Base-by-base conservation (phyloP, 2,113 vertebrate genomes). In the Oreocharis arfaki region DNA sequence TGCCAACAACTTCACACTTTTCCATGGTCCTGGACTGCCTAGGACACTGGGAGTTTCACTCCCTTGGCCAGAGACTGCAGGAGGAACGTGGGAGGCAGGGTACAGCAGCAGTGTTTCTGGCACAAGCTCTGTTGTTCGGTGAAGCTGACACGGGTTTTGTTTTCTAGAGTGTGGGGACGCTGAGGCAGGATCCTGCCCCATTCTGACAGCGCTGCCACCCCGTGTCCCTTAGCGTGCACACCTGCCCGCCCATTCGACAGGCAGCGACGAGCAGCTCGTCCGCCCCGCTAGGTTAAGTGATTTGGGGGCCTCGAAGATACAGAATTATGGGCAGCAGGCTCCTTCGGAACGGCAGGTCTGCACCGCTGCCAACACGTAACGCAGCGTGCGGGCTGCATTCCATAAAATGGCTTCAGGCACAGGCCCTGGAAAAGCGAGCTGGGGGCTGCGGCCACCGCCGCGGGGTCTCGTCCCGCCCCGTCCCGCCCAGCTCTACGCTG, bases 351-450 rank as follows among this genome's bases (percentile, higher is more conserved):
- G 3, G 64, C 77, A n/a, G 57, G 4, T 35, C 90, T 8, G 70
- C 47, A 15, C 61, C 13, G 9, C 89, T 68, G 80, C 83, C 86
- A 30, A 59, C 56, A 8, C 46, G 37, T 39, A 27, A 44, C 7
- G 71, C 64, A 47, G 70, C 89, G 41, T 39, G 77, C 42, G 18
- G 42, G 7, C 69, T 26, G 60, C 50, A 4, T 69, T 61, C n/a
- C 67, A 56, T 56, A 80, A 96, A 94, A 94, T 92, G 91, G 89
- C 95, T 92, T 91, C 96, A 8, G 28, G 37, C 67, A 69, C 52
- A 21, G 39, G 74, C 69, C 37, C 24, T 16, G 49, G 10, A 39
- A 49, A 41, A 44, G 41, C 24, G 6, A 39, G 39, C 59, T 6
- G 75, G 64, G 55, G 81, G 32, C 84, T 23, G 79, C 68, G 41